Evolutionary conservation across 2,797 vertebrate species (phyloP).

Genomic region (Molossus molossus): DNA sequence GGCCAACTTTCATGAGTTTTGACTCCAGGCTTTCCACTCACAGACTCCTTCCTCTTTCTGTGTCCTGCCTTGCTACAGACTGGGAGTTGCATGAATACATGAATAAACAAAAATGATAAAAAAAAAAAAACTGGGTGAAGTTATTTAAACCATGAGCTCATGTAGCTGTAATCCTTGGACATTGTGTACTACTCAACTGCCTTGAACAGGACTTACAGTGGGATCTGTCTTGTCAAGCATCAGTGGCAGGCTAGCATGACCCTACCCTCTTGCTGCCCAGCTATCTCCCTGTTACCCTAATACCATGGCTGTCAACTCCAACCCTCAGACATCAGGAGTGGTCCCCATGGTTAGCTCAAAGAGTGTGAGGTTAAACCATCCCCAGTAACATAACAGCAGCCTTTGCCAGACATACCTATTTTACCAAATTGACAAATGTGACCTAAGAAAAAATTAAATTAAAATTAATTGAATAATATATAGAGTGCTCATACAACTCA

Average conservation of each 20-base stretch:
- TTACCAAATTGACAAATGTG: constrained; percentile 37
- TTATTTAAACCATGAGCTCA: background rate
- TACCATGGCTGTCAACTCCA: background rate
- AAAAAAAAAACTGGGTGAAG: background rate
- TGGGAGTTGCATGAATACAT: background rate
- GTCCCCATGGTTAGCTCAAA: background rate
- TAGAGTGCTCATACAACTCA: too few species aligned
- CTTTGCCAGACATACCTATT: background rate
- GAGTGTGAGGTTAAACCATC: background rate
- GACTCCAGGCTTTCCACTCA: background rate
- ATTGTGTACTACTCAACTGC: background rate
- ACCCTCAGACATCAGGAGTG: background rate
- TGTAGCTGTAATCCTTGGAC: background rate
- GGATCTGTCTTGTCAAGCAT: background rate
- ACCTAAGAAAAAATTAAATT: background rate
- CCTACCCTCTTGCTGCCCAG: background rate
- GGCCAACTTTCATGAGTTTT: background rate
- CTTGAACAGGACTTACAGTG: background rate
- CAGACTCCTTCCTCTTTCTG: background rate
- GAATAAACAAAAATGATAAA: background rate
- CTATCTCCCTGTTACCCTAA: background rate
- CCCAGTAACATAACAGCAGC: background rate
- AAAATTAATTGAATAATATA: background rate
- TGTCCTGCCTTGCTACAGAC: background rate
- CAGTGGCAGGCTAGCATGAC: background rate